Conservation (phyloP, 2,888 invertebrate species). For the Hemithea aestivaria region DNA sequence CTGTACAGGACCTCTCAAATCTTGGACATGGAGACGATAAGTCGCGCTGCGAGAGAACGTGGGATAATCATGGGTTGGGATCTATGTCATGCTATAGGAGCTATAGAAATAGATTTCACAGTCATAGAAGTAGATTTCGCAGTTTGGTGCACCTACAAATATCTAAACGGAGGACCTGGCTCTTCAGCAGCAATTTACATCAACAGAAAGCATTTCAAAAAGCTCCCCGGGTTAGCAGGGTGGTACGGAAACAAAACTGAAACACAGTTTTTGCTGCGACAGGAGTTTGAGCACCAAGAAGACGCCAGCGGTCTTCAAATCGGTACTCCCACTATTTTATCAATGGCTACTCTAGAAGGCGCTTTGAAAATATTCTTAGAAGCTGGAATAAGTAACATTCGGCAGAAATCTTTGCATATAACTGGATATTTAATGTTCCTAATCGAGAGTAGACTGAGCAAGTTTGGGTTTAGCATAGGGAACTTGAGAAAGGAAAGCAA, state of each 20-base stretch:
- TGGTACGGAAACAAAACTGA: conserved; percentile 60
- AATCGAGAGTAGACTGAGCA: conserved; percentile 45
- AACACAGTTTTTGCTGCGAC: conserved; percentile 52
- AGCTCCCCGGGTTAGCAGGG: conserved; percentile 54
- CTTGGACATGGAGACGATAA: conserved; percentile 56
- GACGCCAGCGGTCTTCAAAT: conserved; percentile 62
- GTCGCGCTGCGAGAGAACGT: conserved; percentile 47
- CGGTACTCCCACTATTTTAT: conserved; percentile 51
- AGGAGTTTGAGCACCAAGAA: conserved; percentile 59
- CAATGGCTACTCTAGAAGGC: conserved; percentile 61
- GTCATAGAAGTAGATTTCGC: conserved; percentile 61
- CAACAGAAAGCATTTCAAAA: conserved; percentile 54
- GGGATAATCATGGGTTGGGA: conserved; percentile 64
- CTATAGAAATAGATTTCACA: conserved; percentile 53
- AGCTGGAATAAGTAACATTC: conserved; percentile 51
- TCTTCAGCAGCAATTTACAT: conserved; percentile 54
- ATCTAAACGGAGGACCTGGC: conserved; percentile 65
- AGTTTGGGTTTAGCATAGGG: conserved; percentile 53
- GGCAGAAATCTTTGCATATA: conserved; percentile 61
- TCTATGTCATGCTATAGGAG: conserved; percentile 57
- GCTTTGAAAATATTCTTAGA: conserved; percentile 52
- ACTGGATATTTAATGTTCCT: conserved; percentile 62
- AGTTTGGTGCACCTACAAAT: conserved; percentile 68
- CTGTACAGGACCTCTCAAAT: conserved; percentile 60
- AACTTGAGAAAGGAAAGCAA: conserved; percentile 47